A percentile compares a stretch with the other conserved stretches of the same genome.
phyloP scores from a whole-genome alignment of 2,113 vertebrate species.

The Neolamprologus tretocephalus region DNA sequence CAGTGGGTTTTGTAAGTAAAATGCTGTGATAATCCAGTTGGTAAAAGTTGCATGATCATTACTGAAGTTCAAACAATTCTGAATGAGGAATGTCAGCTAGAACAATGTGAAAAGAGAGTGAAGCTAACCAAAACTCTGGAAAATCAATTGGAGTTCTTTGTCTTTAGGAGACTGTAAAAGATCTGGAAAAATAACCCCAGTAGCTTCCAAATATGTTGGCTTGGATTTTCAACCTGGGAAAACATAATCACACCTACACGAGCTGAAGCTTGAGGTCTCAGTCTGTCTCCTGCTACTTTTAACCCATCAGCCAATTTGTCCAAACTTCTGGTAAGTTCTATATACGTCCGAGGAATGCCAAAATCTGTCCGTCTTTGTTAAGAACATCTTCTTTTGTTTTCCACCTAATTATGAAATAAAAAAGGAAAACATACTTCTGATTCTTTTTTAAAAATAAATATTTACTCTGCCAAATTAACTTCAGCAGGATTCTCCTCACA shows the following conservation, averaged over 20 bases:
- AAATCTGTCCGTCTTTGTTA: not conserved
- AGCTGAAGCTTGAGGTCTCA: not conserved
- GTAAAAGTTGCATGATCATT: not conserved
- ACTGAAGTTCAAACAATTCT: not conserved
- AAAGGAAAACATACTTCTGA: not conserved
- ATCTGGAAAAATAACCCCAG: not conserved
- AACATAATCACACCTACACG: not conserved
- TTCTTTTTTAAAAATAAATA: not conserved
- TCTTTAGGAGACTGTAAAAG: not conserved
- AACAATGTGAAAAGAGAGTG: not conserved
- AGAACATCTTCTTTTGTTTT: not conserved
- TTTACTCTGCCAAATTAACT: not conserved
- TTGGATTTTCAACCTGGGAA: not conserved
- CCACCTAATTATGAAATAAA: not conserved
- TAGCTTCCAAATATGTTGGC: not conserved
- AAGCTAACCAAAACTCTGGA: not conserved
- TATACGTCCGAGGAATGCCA: not conserved
- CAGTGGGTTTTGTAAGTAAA: not conserved
- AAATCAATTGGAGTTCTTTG: not conserved
- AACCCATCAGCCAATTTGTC: not conserved
- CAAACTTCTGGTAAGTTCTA: not conserved
- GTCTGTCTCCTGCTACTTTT: not conserved
- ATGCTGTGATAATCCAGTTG: not conserved
- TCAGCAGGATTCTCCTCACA: not conserved
- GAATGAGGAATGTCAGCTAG: not conserved